Percentiles rank a stretch among this genome's conserved stretches.
phyloP scores from a whole-genome alignment of 2,113 vertebrate genomes.

The Heteronetta atricapilla region DNA sequence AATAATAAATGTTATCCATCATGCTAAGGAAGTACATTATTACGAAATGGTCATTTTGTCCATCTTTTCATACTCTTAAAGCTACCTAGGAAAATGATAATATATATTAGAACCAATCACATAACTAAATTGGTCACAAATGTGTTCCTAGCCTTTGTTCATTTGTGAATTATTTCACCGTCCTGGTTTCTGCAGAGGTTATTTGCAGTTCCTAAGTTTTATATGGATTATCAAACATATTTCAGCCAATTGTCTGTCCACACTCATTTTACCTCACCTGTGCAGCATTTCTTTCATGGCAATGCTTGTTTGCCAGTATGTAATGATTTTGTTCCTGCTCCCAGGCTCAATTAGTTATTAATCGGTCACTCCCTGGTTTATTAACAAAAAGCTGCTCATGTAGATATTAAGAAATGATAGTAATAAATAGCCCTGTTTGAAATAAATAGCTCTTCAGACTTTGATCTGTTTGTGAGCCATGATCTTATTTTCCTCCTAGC shows the following conservation, averaged over 20 bases:
- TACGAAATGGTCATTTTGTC: background rate
- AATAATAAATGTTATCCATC: background rate
- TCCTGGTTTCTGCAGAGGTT: background rate
- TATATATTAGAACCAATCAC: background rate
- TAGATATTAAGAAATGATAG: background rate
- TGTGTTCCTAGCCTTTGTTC: background rate
- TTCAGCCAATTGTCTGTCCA: background rate
- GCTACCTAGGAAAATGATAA: constrained; percentile 5
- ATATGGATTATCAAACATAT: background rate
- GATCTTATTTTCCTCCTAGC: background rate
- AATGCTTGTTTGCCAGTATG: background rate
- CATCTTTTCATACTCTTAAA: constrained; percentile 1
- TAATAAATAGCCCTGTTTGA: background rate
- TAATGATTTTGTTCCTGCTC: background rate
- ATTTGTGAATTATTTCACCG: background rate
- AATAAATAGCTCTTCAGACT: background rate
- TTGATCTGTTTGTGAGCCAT: background rate
- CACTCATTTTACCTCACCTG: background rate
- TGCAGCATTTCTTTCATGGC: background rate
- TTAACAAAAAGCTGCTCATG: background rate
- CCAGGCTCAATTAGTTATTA: background rate
- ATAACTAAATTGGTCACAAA: background rate
- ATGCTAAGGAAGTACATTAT: background rate
- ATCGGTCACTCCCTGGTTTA: background rate
- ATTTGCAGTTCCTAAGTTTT: constrained; percentile 5